A percentile compares a stretch with the other conserved stretches of the same genome.
Conservation (phyloP, 2,113 vertebrate genomes). For the Catharus minimus region DNA sequence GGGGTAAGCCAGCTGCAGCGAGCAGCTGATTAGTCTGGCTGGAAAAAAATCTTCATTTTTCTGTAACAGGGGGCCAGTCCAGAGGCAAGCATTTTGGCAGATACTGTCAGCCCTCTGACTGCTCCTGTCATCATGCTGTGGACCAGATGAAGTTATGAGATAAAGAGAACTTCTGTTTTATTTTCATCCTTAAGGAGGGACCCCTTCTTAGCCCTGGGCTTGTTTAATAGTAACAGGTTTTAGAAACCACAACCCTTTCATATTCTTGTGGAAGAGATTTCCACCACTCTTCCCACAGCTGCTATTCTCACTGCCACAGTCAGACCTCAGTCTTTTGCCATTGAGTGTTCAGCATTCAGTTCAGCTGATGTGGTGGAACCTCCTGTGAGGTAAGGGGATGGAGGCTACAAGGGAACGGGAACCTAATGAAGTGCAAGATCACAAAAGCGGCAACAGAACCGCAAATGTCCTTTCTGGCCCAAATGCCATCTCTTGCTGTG, state of each 20-base stretch:
- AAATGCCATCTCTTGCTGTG: neutral
- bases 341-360: neutral
- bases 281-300: neutral
- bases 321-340: neutral
- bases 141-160: neutral
- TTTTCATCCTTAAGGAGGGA: neutral
- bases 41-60: constrained; percentile 32
- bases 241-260: neutral
- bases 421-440: neutral
- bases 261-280: neutral
- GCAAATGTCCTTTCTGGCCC: neutral
- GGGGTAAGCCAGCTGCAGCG: constrained; percentile 14
- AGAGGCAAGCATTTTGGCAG: neutral
- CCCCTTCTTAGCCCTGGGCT: neutral
- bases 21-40: constrained; percentile 42
- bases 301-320: neutral
- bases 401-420: neutral
- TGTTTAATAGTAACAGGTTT: neutral
- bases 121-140: neutral
- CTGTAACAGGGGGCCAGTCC: neutral
- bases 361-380: neutral
- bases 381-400: neutral
- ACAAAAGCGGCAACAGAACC: neutral
- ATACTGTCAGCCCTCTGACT: neutral
- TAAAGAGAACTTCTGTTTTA: neutral